Conservation (phyloP, 2,113 vertebrate species). For the Corvus cornix region DNA sequence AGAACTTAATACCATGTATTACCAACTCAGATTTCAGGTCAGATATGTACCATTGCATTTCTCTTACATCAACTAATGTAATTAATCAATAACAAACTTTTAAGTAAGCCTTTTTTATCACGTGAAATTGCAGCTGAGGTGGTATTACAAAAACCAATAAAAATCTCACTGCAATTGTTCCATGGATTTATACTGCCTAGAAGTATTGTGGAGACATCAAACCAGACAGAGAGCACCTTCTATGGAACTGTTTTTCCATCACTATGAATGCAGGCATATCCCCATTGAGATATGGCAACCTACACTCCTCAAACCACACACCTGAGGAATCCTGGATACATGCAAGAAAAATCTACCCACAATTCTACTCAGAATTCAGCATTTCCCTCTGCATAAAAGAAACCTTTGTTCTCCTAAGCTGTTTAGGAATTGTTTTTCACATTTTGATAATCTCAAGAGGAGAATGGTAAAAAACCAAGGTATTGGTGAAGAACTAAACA, state of each 20-base stretch:
- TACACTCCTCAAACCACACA: background rate
- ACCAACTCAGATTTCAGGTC: background rate
- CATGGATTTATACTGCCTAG: background rate
- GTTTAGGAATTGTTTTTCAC: background rate
- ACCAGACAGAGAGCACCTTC: background rate
- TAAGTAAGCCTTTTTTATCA: background rate
- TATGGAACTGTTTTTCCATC: accelerated
- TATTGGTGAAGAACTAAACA: background rate
- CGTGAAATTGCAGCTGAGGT: background rate
- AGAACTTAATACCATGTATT: background rate
- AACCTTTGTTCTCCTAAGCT: background rate
- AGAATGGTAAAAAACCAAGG: background rate
- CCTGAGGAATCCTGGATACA: background rate
- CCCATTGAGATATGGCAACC: background rate
- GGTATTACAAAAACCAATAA: background rate
- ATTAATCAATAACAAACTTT: background rate
- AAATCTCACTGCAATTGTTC: background rate
- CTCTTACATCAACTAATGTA: background rate
- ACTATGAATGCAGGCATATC: background rate
- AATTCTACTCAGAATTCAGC: background rate
- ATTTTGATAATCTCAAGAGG: background rate
- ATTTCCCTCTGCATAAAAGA: background rate
- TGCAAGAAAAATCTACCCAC: background rate
- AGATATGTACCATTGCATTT: background rate
- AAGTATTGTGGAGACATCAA: background rate